Evolutionary conservation across 2,888 invertebrate species (phyloP), one percentile per base, ranked within the genome.

Genomic region (Diabrotica balteata): DNA sequence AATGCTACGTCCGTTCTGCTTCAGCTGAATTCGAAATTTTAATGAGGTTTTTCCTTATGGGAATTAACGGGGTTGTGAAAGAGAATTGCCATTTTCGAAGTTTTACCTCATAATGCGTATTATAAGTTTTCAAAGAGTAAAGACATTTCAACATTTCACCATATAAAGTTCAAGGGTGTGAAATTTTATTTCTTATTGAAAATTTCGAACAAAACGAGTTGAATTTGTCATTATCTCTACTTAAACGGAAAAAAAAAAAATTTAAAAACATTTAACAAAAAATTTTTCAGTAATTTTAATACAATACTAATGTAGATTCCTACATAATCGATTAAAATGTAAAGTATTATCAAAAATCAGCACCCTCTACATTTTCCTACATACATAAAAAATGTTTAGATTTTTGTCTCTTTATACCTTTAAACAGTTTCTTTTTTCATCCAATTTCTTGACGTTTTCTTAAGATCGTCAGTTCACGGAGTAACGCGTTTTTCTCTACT

Each of bases 1-100:
- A 57, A 63, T 62, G 53, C 53, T 54, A 62, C 47, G 62, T 55
- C 47, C 55, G 11, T 47, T 62, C 49, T 54, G 51, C 63, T 63
- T 63, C 44, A 22, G 11, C 9, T n/a, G 32, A 55, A 55, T 55
- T 32, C 42, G 42, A 32, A 62, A 63, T 63, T 63, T 63, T 63
- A 55, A 63, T 53, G 63, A 63, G 63, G 55, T 50, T 55, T 55
- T n/a, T 32, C 55, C 44, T 47, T 11, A 44, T 8, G 8, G 52
- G 32, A 52, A 52, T 52, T 52, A 22, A 10, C 32, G 32, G 32
- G 7, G 52, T 52, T 52, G 22, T 52, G 9, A 52, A 52, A 32
- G 52, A 52, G 52, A 32, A 32, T 32, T 32, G 32, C 32, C 32
- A 32, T 32, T 32, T 32, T 32, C 32, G 4, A 4, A 22, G 52